Evolutionary conservation across 2,888 invertebrate genomes (phyloP), one percentile per base, ranked within the genome.

Genomic region (Sialis lutaria): DNA sequence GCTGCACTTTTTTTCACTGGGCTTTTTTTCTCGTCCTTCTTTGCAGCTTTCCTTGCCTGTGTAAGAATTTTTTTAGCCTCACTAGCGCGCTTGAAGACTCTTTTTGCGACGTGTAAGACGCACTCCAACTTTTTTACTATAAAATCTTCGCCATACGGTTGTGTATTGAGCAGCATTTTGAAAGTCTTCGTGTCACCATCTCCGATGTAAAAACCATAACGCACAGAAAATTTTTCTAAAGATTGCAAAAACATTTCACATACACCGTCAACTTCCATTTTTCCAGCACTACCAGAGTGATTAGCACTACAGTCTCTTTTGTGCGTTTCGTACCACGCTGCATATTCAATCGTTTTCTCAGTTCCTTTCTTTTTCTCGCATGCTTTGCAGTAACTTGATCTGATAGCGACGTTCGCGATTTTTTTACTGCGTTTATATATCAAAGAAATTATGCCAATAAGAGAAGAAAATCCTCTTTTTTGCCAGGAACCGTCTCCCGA

Each of bases 321-420:
- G 46, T 55, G 55, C 10, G 40, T 31, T 48, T 48, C 48, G 6
- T 49, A 13, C 52, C 50, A 54, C 48, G 49, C 49, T 43, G 50
- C 46, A 46, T 47, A 54, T 34, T 53, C 50, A 22, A 31, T 39
- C 7, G 53, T 51, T 33, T 47, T 46, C 40, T 44, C 10, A 50
- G 50, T 53, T 12, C 44, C 33, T 48, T 49, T 48, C 51, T 52
- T 52, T 39, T 33, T 4, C 32, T 50, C 50, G 44, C 52, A 52
- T 30, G 34, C 8, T 42, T 53, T 47, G 35, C 53, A 54, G 34
- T 50, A 53, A 1, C 47, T 33, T 46, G 48, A 45, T 51, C 51
- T 53, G 2, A 52, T 46, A 33, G 46, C 34, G 31, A 53, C 30
- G 35, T 35, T n/a, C 35, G n/a, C 8, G 35, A 35, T n/a, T 35